Base-by-base conservation (phyloP, 2,113 vertebrate species). In the Prunella himalayana region DNA sequence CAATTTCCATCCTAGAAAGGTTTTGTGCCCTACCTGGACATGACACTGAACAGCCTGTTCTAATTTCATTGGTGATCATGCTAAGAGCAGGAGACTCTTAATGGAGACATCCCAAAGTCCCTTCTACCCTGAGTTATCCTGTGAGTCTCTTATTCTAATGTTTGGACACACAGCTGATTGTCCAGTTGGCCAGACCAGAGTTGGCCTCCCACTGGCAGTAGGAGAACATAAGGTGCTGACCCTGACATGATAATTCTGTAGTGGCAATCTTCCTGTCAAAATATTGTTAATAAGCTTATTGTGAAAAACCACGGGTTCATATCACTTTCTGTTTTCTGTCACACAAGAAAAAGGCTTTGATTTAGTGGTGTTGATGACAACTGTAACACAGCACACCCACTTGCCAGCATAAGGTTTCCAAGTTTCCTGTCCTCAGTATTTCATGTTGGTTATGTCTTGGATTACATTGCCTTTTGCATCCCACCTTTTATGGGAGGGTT, bases 131-230 rank as follows among this genome's bases (percentile, higher is more conserved):
- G 13, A 63, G 24, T 54, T 80, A 19, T 45, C 25, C 24, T 24
- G 22, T 14, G 31, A 75, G 11, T 73, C 27, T 70, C 11, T 39
- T 37, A 44, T 25, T 70, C 19, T 73, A 16, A 16, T 23, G 5
- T 61, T 41, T 82, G 39, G 30, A 15, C 19, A 27, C 23, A 27
- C 8, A 33, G 54, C 5, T 84, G 27, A 23, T 47, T 61, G 21
- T 30, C 28, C 65, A 53, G 0, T 12, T 75, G 71, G 4, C 23
- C 31, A 59, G 39, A 45, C 13, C 53, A 76, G 35, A 59, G 37
- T 0, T 82, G 57, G 4, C 39, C 80, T 71, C 28, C n/a, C 0
- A 0, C 9, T 88, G 61, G 59, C 15, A 50, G 33, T 0, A 71
- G 21, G 33, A 83, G 15, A 54, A 54, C 22, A 19, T 21, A 21